Evolutionary conservation across 2,888 invertebrate genomes (phyloP), one percentile per base, ranked within the genome.

Genomic region (Lysandra coridon): DNA sequence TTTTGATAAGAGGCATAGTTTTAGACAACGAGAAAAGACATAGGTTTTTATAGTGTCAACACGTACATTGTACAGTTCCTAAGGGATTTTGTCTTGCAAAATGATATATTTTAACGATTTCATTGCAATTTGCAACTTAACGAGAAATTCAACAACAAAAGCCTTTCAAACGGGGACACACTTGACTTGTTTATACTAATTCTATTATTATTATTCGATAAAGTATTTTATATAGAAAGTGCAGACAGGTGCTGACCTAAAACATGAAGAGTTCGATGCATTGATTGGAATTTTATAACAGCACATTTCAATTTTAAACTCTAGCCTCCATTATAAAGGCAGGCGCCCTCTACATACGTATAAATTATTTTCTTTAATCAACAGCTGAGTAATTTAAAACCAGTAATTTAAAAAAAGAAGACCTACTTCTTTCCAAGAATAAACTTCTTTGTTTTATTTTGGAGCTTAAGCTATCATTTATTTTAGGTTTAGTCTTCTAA

Each of bases 281-380:
- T 69, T 17, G 69, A 69, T 69, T 69, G 17, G 69, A 69, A 69
- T 69, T 69, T 69, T 37, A 69, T 14, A 69, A 69, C 33, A 12
- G 69, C 14, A 33, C 69, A 69, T 69, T 69, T 69, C 69, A 69
- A 69, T 69, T 33, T 4, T 5, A 69, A 69, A 37, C 23, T 69
- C 7, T 4, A 69, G 5, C 5, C 3, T 14, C 30, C 10, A 30
- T 53, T 53, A 3, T 69, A 30, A 69, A 69, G 14, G 33, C 37
- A 33, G 14, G 37, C 2, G 64, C 30, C 12, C 2, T 64, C 10
- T 3, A 49, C 30, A 12, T 30, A 30, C 33, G 69, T 33, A 69
- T 5, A 7, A 44, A 30, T 33, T 2, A 69, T 4, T 69, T 69
- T 12, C 1, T 69, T 33, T 30, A 64, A 30, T 64, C 14, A 14